Conservation (phyloP, 2,113 vertebrate genomes). For the Calypte anna region DNA sequence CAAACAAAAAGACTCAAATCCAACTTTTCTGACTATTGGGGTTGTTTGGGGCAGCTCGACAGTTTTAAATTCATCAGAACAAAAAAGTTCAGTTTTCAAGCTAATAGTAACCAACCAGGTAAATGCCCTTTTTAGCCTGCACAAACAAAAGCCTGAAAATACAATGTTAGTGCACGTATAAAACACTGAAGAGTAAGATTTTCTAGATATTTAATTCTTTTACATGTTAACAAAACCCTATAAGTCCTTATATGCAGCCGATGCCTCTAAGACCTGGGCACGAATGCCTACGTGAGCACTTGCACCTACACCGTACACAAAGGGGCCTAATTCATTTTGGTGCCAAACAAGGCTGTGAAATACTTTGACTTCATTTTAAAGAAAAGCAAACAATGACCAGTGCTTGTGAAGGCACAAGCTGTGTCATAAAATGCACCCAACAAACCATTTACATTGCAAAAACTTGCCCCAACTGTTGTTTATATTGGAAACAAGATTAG, state of each 20-base stretch:
- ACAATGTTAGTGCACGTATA: neutral
- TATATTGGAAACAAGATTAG: slow-evolving; percentile 47
- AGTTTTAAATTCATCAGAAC: neutral
- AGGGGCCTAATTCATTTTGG: slow-evolving; percentile 14
- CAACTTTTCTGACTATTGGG: neutral
- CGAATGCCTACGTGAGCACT: neutral
- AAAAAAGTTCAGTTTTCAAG: neutral
- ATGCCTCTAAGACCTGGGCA: neutral
- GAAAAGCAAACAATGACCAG: slow-evolving; percentile 53
- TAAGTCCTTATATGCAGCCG: neutral
- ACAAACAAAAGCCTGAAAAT: neutral
- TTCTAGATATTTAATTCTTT: neutral
- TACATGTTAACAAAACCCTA: neutral
- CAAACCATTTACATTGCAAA: slow-evolving; percentile 63
- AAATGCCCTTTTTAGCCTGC: neutral
- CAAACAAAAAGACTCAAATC: neutral
- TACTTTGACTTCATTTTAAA: slow-evolving; percentile 44
- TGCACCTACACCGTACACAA: neutral
- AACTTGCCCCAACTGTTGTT: slow-evolving; percentile 47
- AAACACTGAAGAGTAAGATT: neutral
- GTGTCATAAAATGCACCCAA: slow-evolving; percentile 55
- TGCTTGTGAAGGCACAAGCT: slow-evolving; percentile 23
- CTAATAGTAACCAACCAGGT: neutral
- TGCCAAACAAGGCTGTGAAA: slow-evolving; percentile 13
- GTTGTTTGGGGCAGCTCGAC: neutral